Percentiles rank a stretch among this genome's conserved stretches.
Conservation (phyloP, 2,113 vertebrate species). For the Bujurquina vittata region DNA sequence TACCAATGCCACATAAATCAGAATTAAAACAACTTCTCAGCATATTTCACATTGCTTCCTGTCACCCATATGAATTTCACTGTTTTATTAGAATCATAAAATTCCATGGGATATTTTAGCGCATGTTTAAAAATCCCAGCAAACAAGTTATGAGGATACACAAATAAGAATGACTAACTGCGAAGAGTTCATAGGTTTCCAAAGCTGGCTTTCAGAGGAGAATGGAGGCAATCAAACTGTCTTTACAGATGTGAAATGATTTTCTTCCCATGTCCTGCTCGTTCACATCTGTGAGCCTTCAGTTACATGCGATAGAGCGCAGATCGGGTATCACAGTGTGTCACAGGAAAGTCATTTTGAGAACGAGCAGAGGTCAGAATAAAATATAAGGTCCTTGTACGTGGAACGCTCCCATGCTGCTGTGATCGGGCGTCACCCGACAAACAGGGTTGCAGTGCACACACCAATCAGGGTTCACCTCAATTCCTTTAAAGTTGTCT, state of each 20-base stretch:
- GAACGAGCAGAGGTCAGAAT: background rate
- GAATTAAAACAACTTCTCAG: background rate
- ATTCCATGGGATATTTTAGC: slow-evolving; percentile 32
- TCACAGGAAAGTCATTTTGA: background rate
- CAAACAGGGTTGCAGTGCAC: background rate
- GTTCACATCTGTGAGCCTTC: slow-evolving; percentile 11
- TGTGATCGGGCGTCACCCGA: slow-evolving; percentile 8
- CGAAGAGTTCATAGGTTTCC: slow-evolving; percentile 13
- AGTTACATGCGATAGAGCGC: background rate
- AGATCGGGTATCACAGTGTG: background rate
- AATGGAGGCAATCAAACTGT: slow-evolving; percentile 6
- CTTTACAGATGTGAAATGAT: slow-evolving; percentile 4
- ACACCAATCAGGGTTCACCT: slow-evolving; percentile 51
- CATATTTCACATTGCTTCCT: slow-evolving; percentile 31
- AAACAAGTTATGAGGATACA: background rate
- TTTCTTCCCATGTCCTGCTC: slow-evolving; percentile 6
- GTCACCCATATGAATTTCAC: slow-evolving; percentile 1
- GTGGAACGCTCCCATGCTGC: background rate
- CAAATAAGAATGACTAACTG: slow-evolving; percentile 11
- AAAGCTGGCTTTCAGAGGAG: background rate
- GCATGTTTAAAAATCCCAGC: background rate
- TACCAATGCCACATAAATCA: background rate
- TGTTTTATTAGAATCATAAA: slow-evolving; percentile 46
- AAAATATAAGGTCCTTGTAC: background rate
- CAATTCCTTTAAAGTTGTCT: slow-evolving; percentile 37